Conservation (phyloP, 2,113 vertebrate species). For the Phyllostomus discolor region DNA sequence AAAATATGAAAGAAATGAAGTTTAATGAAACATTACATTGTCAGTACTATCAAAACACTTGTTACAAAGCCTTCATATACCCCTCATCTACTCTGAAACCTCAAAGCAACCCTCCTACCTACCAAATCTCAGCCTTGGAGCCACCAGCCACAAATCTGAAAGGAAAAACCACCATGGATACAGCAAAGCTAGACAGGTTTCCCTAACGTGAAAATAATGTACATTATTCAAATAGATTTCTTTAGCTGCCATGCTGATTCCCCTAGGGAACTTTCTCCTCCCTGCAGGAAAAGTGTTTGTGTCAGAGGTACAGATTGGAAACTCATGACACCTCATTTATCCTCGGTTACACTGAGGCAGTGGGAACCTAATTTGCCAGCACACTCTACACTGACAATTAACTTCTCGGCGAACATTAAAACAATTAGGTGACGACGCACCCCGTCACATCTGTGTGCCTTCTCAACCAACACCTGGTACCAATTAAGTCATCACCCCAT, state of each 20-base stretch:
- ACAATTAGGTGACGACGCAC: conserved; percentile 68
- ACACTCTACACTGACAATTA: conserved; percentile 65
- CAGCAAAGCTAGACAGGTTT: conserved; percentile 37
- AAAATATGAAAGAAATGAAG: not conserved
- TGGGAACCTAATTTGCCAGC: conserved; percentile 65
- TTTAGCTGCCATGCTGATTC: conserved; percentile 38
- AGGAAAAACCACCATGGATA: not conserved
- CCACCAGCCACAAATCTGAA: conserved; percentile 44
- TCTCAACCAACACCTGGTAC: conserved; percentile 50
- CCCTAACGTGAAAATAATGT: conserved; percentile 55
- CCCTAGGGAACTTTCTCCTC: conserved; percentile 54
- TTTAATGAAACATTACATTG: not conserved
- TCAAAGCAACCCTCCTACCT: conserved; percentile 36
- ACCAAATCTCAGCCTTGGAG: conserved; percentile 50
- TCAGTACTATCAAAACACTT: not conserved
- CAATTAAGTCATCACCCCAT: conserved; percentile 48
- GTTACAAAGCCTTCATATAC: not conserved
- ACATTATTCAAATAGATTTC: conserved; percentile 65
- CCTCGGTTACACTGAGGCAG: conserved; percentile 28
- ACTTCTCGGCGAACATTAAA: conserved; percentile 68
- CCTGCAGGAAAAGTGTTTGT: conserved; percentile 51
- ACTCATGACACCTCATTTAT: conserved; percentile 70
- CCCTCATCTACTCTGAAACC: not conserved
- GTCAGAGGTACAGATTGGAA: conserved; percentile 70
- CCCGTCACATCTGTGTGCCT: conserved; percentile 45